These are phyloP conservation scores for Torymus aiolomorphi DNA, from an alignment of 2,888 invertebrate species.

Conservation along the genomic window DNA sequence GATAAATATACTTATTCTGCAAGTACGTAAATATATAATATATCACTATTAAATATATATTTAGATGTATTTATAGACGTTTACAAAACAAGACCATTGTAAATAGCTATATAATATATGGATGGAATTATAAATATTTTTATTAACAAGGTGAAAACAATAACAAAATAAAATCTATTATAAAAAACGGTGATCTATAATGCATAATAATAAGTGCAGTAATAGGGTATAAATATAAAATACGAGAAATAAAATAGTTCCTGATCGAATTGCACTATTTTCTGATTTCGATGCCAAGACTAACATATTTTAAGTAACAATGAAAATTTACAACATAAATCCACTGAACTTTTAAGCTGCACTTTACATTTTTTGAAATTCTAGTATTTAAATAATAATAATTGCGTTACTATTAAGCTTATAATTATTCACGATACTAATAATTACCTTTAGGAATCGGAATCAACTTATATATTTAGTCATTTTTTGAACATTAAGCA, in stretches of 20 bases:
- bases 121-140: conserved; percentile 42
- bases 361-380: not conserved
- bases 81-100: conserved; percentile 53
- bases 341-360: no score
- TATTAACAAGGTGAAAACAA: conserved; percentile 53
- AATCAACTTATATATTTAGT: conserved; percentile 9
- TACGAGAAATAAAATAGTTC: conserved; percentile 28
- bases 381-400: no score
- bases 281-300: conserved; percentile 10
- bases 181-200: conserved; percentile 49
- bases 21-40: conserved; percentile 54
- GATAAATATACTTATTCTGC: conserved; percentile 62
- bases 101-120: conserved; percentile 49
- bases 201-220: conserved; percentile 53
- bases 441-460: not conserved
- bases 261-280: conserved; percentile 11
- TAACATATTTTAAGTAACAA: no score
- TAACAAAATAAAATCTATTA: conserved; percentile 54
- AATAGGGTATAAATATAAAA: conserved; percentile 34
- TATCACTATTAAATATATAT: conserved; percentile 57
- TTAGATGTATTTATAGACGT: conserved; percentile 45
- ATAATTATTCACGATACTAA: not conserved
- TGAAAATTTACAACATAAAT: no score
- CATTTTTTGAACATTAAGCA: conserved; percentile 1
- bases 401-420: no score